phyloP scores from a whole-genome alignment of 2,888 invertebrate genomes.

The Patella ulyssiponensis region DNA sequence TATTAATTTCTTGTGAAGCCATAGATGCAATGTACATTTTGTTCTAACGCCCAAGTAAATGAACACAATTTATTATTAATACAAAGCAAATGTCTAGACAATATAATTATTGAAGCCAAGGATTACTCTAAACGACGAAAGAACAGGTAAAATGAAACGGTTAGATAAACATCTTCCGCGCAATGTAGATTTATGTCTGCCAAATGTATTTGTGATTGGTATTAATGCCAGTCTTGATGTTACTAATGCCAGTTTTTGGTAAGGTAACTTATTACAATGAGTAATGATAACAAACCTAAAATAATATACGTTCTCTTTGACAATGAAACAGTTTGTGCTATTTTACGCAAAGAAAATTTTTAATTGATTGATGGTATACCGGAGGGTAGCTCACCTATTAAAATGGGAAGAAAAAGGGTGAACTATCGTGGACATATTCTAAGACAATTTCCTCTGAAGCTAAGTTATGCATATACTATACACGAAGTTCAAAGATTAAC shows the following conservation, averaged over 20 bases:
- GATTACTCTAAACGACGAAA: slow-evolving; percentile 8
- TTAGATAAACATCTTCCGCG: neutral
- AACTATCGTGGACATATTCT: slow-evolving; percentile 10
- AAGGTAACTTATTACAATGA: neutral
- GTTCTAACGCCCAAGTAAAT: slow-evolving; percentile 18
- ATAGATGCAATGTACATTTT: slow-evolving; percentile 8
- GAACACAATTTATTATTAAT: slow-evolving; percentile 14
- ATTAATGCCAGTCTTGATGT: slow-evolving; percentile 23
- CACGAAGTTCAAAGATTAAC: slow-evolving; percentile 6
- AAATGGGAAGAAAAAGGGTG: neutral
- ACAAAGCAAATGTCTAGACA: neutral
- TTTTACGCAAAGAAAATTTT: neutral
- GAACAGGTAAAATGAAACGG: slow-evolving; percentile 16
- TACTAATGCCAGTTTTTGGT: slow-evolving; percentile 24
- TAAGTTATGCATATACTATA: neutral
- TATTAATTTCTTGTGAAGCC: neutral
- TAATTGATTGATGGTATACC: neutral
- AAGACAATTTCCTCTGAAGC: slow-evolving; percentile 21
- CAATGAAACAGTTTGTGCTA: slow-evolving; percentile 6
- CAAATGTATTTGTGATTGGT: neutral
- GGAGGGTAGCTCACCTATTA: slow-evolving; percentile 5
- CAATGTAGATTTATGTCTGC: neutral
- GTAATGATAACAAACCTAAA: neutral
- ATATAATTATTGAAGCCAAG: slow-evolving; percentile 13
- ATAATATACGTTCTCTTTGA: slow-evolving; percentile 20